These are phyloP conservation scores for Tenthredo distinguenda DNA, from an alignment of 2,888 invertebrate genomes.

Conservation along the genomic window DNA sequence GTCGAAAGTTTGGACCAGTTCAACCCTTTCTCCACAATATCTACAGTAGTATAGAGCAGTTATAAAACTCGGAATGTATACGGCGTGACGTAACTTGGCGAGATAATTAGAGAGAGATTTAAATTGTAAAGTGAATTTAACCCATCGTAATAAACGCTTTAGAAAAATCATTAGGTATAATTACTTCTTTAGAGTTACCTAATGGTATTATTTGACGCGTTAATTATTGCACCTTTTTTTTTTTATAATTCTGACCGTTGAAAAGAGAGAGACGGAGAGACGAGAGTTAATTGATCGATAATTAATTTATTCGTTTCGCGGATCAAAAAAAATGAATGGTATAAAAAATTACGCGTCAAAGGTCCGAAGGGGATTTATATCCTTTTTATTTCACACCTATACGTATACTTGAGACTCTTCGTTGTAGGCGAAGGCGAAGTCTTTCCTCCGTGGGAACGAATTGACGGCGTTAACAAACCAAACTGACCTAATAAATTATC, in stretches of 20 bases:
- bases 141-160: neutral
- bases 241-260: neutral
- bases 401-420: neutral
- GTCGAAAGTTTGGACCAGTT: slow-evolving; percentile 30
- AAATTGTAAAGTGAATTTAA: neutral
- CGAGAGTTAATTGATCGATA: neutral
- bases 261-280: neutral
- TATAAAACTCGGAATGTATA: slow-evolving; percentile 9
- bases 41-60: neutral
- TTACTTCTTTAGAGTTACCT: neutral
- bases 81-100: neutral
- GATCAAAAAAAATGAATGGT: neutral
- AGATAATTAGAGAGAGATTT: neutral
- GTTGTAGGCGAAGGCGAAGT: neutral
- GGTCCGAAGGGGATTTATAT: neutral
- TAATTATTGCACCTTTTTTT: neutral
- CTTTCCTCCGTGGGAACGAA: slow-evolving; percentile 57
- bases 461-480: slow-evolving; percentile 62
- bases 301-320: neutral
- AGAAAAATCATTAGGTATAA: neutral
- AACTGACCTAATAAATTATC: slow-evolving; percentile 70
- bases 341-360: neutral
- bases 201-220: neutral
- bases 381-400: neutral
- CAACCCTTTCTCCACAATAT: slow-evolving; percentile 20